Conservation (phyloP, 1,140 invertebrate genomes). For the Drosophila suzukii region DNA sequence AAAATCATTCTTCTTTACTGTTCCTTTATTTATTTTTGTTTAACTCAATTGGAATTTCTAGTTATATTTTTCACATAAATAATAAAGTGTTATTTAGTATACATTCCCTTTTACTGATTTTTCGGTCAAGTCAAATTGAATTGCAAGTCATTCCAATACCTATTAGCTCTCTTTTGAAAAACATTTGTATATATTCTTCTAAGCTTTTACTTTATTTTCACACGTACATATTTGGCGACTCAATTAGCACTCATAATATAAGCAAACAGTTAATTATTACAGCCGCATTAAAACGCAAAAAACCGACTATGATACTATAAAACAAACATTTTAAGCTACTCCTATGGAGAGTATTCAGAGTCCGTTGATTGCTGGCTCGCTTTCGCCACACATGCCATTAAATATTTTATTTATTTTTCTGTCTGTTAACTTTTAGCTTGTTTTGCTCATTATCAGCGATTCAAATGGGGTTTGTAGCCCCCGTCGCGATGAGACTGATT, state of each 20-base stretch:
- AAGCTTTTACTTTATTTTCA: not conserved
- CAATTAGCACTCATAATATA: slow-evolving; percentile 35
- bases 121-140: not conserved
- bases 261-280: slow-evolving; percentile 20
- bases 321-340: not conserved
- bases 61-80: too few relatives aligned
- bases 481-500: slow-evolving; percentile 18
- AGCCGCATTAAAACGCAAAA: slow-evolving; percentile 7
- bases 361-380: slow-evolving; percentile 12
- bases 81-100: too few relatives aligned
- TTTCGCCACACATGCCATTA: slow-evolving; percentile 20
- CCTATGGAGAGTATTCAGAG: slow-evolving; percentile 19
- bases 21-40: too few relatives aligned
- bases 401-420: slow-evolving; percentile 16
- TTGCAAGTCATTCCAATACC: too few relatives aligned
- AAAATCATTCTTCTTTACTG: not conserved
- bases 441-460: slow-evolving; percentile 58
- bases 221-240: slow-evolving; percentile 3
- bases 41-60: too few relatives aligned
- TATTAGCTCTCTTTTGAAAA: not conserved
- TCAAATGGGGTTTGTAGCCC: slow-evolving; percentile 42
- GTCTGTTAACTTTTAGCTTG: slow-evolving; percentile 40
- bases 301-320: not conserved
- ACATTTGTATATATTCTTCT: not conserved
- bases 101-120: too few relatives aligned